Conservation (phyloP, 2,113 vertebrate species). For the Mugil cephalus region DNA sequence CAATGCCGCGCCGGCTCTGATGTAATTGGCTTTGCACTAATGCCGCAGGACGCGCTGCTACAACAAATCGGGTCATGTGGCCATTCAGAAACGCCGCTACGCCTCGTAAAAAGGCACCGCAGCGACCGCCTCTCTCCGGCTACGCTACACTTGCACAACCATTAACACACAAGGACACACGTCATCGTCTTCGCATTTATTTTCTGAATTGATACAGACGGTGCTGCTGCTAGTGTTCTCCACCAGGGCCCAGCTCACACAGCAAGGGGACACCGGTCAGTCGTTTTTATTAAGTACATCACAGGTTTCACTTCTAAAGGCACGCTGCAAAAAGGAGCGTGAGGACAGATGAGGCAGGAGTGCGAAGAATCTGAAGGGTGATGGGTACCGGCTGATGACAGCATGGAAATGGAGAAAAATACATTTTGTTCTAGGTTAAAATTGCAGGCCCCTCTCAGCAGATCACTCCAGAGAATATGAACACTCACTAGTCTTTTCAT, state of each 20-base stretch:
- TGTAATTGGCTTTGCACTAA: conserved; percentile 26
- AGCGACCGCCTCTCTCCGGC: conserved; percentile 10
- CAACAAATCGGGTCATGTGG: conserved; percentile 2
- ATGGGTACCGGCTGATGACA: background rate
- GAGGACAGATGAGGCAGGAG: too few species aligned
- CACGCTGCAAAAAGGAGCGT: conserved; percentile 22
- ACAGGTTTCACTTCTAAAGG: conserved; percentile 36
- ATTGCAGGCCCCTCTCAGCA: background rate
- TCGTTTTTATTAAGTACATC: conserved; percentile 34
- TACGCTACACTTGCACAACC: rapidly evolving
- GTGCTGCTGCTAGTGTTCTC: conserved; percentile 14
- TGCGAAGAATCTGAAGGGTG: background rate
- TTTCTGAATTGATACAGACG: conserved; percentile 17
- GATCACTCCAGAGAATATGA: background rate
- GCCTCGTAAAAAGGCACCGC: background rate
- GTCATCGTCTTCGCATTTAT: conserved; percentile 36
- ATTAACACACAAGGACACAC: conserved; percentile 24
- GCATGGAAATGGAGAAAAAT: background rate
- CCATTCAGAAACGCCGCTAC: conserved; percentile 5
- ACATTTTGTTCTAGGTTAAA: background rate
- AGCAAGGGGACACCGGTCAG: conserved; percentile 15
- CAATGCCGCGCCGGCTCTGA: background rate
- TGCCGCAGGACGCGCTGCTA: background rate
- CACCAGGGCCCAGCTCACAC: conserved; percentile 15
- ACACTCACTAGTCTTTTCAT: too few species aligned